A percentile compares a stretch with the other conserved stretches of the same genome.
Conservation (phyloP, 2,888 invertebrate genomes). For the Ecliptopera silaceata region DNA sequence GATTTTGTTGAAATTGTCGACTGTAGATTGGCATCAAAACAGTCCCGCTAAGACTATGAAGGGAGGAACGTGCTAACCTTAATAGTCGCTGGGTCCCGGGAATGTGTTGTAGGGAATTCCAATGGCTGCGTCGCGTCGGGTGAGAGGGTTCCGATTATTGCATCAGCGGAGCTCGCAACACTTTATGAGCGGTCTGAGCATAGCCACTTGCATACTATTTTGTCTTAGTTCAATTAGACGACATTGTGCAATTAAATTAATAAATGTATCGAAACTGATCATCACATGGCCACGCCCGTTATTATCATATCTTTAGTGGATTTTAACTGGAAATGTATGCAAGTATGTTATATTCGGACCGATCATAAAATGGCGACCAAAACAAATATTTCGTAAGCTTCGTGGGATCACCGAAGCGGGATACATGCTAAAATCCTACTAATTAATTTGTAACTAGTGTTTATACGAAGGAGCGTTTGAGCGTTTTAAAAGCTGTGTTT, state of each 20-base stretch:
- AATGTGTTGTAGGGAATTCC: conserved; percentile 22
- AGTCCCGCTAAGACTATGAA: background rate
- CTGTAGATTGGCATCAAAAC: conserved; percentile 4
- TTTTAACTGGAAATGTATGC: too few relatives aligned
- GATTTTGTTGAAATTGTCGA: background rate
- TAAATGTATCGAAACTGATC: too few relatives aligned
- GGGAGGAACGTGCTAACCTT: conserved; percentile 28
- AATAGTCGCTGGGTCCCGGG: conserved; percentile 12
- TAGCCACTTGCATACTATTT: background rate
- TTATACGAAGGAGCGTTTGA: background rate
- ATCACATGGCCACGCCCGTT: too few relatives aligned
- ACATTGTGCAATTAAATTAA: too few relatives aligned
- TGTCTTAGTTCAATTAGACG: background rate
- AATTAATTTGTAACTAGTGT: background rate
- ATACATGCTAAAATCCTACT: conserved; percentile 2
- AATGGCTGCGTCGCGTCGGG: conserved; percentile 23
- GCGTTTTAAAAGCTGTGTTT: too few relatives aligned
- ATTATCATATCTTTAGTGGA: too few relatives aligned
- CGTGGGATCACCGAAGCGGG: conserved; percentile 5
- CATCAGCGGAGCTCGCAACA: conserved; percentile 6
- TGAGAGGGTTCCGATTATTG: conserved; percentile 17
- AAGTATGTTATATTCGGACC: conserved; percentile 5
- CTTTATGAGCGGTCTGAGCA: conserved; percentile 11
- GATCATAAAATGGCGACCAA: background rate
- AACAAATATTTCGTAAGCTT: conserved; percentile 3